Evolutionary conservation across 2,797 vertebrate genomes (phyloP), one percentile per base, ranked within the genome.

Genomic region (Emydoidea blandingii): DNA sequence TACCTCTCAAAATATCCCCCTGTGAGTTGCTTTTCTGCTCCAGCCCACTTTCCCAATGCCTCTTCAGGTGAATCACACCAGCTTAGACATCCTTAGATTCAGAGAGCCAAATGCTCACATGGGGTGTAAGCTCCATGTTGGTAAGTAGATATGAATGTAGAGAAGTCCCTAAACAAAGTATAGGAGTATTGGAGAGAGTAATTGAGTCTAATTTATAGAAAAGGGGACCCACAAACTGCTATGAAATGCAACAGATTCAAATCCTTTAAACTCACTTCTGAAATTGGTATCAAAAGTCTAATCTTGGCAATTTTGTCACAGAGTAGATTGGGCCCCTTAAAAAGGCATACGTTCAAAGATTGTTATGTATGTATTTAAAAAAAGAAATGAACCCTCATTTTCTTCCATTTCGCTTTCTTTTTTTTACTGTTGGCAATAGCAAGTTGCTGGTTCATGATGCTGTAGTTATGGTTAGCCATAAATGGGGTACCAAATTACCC

Each of bases 251-350:
- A 34, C 29, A 62, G 29, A 34, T 62, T 62, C 59, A 62, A 62
- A 80, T 3, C 91, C 23, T 82, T 92, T 87, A 94, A 56, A 79
- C 50, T 47, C 87, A 57, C 29, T 81, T 47, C 37, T 83, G 81
- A 89, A 96, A 89, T 83, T 78, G 88, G 44, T 82, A 49, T 59
- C 27, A 34, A 87, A 84, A 52, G 78, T 88, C 85, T 72, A 87
- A 53, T 53, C 53, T 76, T 41, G 53, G 5, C 29, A 62, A 62
- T 62, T 62, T 62, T n/a, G 89, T 86, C 14, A 37, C 50, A 65
- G 25, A 87, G 56, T 54, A 82, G 34, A 82, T 81, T 89, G 31
- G 34, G 47, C 37, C 16, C 84, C 89, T n/a, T 62, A 72, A 18
- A 47, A 53, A 54, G 15, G 4, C 76, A 65, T 89, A 34, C 44